A percentile compares a stretch with the other conserved stretches of the same genome.
Evolutionary conservation across 2,888 invertebrate species (phyloP).

Genomic region (Apoda limacodes): DNA sequence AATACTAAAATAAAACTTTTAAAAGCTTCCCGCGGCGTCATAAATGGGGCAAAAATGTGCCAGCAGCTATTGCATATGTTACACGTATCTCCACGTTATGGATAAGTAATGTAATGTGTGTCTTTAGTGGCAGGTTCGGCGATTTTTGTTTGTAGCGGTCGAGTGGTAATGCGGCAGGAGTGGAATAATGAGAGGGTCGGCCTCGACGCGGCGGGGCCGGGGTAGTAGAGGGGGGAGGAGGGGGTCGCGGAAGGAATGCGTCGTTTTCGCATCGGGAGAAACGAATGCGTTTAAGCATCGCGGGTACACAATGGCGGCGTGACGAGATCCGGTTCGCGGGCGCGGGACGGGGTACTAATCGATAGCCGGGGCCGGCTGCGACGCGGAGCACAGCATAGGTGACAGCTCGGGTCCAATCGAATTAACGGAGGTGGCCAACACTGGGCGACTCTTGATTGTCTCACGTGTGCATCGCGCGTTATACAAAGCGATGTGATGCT

Average conservation of each 20-base stretch:
- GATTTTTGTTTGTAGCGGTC: too few relatives aligned
- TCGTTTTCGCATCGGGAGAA: conserved; percentile 71
- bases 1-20: too few relatives aligned
- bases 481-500: conserved; percentile 28
- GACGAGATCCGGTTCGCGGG: conserved; percentile 70
- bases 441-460: too few relatives aligned
- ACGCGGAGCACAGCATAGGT: conserved; percentile 70
- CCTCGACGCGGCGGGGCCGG: conserved; percentile 39
- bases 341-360: conserved; percentile 60
- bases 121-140: too few relatives aligned
- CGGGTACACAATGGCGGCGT: conserved; percentile 70
- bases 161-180: conserved; percentile 25
- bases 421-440: conserved; percentile 61
- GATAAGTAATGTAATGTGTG: too few relatives aligned
- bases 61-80: too few relatives aligned
- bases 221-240: conserved; percentile 36
- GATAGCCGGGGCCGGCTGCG: conserved; percentile 67
- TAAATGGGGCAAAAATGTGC: too few relatives aligned
- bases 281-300: conserved; percentile 71
- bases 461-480: conserved; percentile 50
- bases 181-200: conserved; percentile 21
- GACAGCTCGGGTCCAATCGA: conserved; percentile 68
- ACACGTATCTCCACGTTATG: too few relatives aligned
- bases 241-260: conserved; percentile 68
- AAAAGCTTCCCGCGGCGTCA: too few relatives aligned